Conservation (phyloP, 2,888 invertebrate genomes). For the Mechanitis mazaeus region DNA sequence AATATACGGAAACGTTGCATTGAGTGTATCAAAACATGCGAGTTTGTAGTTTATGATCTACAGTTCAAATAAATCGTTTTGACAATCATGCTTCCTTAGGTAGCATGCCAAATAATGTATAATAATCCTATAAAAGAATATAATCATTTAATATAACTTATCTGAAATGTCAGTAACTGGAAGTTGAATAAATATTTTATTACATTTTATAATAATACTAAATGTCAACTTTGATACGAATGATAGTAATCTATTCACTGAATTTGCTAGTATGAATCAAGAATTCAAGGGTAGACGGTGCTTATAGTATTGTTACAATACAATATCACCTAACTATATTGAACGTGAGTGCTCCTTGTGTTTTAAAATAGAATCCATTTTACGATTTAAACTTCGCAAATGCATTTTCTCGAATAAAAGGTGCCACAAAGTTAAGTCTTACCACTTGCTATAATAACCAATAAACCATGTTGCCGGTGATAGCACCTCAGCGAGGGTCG, state of each 20-base stretch:
- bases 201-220: conserved; percentile 5
- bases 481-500: conserved; percentile 50
- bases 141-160: conserved; percentile 2
- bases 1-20: conserved; percentile 61
- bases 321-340: conserved; percentile 66
- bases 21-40: conserved; percentile 60
- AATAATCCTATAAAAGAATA: conserved; percentile 17
- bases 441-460: conserved; percentile 67
- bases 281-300: conserved; percentile 43
- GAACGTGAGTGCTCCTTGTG: conserved; percentile 57
- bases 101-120: conserved; percentile 13
- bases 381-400: conserved; percentile 59
- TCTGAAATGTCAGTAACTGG: not conserved
- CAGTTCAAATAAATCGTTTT: conserved; percentile 62
- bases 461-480: conserved; percentile 62
- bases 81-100: conserved; percentile 40
- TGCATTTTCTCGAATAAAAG: conserved; percentile 58
- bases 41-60: conserved; percentile 55
- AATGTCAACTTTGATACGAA: conserved; percentile 20
- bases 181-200: not conserved
- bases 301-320: conserved; percentile 50
- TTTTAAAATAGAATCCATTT: conserved; percentile 71
- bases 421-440: conserved; percentile 62
- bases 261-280: conserved; percentile 26
- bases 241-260: conserved; percentile 38